Conservation (phyloP, 2,113 vertebrate species). For the Dipodomys spectabilis region DNA sequence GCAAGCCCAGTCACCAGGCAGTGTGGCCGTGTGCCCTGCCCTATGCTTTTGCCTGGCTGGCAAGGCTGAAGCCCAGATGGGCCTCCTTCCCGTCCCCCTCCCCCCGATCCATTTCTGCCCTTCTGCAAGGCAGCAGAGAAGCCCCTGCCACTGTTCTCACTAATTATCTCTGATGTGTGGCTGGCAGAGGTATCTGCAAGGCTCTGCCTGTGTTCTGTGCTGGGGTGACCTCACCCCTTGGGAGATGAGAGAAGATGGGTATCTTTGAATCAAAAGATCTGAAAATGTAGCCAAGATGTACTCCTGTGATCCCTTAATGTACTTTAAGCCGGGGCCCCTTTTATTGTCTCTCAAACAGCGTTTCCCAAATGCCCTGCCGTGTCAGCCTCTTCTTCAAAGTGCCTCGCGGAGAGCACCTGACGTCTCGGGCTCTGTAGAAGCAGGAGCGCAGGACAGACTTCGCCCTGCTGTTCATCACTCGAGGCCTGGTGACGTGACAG, state of each 20-base stretch:
- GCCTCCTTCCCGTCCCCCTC: background rate
- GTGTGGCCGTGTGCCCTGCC: rapidly evolving
- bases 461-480: background rate
- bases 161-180: constrained; percentile 40
- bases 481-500: background rate
- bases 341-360: constrained; percentile 57
- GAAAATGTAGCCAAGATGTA: constrained; percentile 58
- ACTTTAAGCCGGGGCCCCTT: constrained; percentile 60
- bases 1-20: background rate
- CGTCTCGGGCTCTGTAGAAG: constrained; percentile 20
- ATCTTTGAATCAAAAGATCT: constrained; percentile 73
- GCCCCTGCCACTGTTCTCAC: background rate
- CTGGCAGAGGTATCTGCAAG: constrained; percentile 42
- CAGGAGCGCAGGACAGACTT: background rate
- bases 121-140: background rate
- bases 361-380: background rate
- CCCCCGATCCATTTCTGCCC: background rate
- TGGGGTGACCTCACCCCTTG: constrained; percentile 65
- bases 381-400: constrained; percentile 56
- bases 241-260: constrained; percentile 59
- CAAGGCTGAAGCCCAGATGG: background rate
- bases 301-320: constrained; percentile 71
- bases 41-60: background rate
- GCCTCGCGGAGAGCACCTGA: constrained; percentile 17
- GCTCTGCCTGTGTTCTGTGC: constrained; percentile 23